Evolutionary conservation across 2,888 invertebrate species (phyloP).

Genomic region (Asteroscopus sphinx): DNA sequence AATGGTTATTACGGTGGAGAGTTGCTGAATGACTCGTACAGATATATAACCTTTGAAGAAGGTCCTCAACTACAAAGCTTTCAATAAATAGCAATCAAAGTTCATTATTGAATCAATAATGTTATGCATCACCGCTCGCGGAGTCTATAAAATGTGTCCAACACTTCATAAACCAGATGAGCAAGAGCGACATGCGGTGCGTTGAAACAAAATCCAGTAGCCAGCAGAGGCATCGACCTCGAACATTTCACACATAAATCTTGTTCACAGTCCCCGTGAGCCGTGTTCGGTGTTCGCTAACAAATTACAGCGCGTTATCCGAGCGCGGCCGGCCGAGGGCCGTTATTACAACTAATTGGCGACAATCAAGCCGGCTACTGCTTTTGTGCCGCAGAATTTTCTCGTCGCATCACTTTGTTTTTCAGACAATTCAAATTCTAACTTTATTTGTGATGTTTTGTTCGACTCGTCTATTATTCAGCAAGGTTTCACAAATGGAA

Average conservation of each 20-base stretch:
- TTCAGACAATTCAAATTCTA: constrained; percentile 58
- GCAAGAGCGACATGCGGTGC: constrained; percentile 43
- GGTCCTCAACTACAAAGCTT: constrained; percentile 40
- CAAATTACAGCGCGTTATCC: constrained; percentile 82
- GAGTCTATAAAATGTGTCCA: constrained; percentile 62
- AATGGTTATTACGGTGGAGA: constrained; percentile 6
- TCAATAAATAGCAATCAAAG: constrained; percentile 65
- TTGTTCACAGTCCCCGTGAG: constrained; percentile 67
- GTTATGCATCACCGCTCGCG: constrained; percentile 48
- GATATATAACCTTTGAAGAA: constrained; percentile 22
- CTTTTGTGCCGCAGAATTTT: constrained; percentile 74
- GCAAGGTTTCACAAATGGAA: constrained; percentile 11
- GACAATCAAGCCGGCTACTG: constrained; percentile 82
- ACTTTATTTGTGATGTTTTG: constrained; percentile 29
- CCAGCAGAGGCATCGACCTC: constrained; percentile 76
- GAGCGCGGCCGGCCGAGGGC: constrained; percentile 71
- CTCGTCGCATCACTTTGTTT: constrained; percentile 66
- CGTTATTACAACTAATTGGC: constrained; percentile 87
- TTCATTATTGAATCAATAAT: constrained; percentile 62
- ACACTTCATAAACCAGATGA: constrained; percentile 67
- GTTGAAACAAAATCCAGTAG: constrained; percentile 60
- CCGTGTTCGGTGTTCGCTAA: constrained; percentile 63
- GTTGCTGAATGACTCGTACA: constrained; percentile 8
- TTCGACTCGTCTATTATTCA: constrained; percentile 39
- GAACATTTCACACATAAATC: constrained; percentile 83